Percentiles rank a stretch among this genome's conserved stretches.
These are phyloP conservation scores for Polymixis flavicincta DNA, from an alignment of 2,888 invertebrate genomes.

Conservation along the genomic window DNA sequence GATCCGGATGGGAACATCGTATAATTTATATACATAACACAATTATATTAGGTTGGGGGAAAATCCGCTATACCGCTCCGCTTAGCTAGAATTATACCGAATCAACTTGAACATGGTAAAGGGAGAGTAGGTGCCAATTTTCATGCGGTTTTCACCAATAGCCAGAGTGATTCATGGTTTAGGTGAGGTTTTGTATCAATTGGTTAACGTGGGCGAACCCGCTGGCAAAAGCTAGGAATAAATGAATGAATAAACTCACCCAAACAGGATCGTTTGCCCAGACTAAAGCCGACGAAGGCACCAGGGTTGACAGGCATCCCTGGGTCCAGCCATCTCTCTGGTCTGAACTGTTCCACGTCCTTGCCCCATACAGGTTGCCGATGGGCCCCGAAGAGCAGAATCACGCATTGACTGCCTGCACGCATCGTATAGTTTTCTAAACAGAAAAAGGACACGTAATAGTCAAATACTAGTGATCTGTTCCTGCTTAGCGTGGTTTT, in stretches of 20 bases:
- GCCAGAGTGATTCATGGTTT: too few species aligned
- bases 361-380: constrained; percentile 71
- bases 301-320: constrained; percentile 63
- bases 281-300: constrained; percentile 67
- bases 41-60: background rate
- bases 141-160: too few species aligned
- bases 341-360: constrained; percentile 68
- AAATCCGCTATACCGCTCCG: background rate
- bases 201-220: too few species aligned
- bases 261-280: constrained; percentile 70
- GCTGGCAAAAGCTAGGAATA: too few species aligned
- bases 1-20: background rate
- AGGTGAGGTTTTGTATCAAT: background rate
- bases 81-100: background rate
- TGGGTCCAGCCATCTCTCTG: constrained; percentile 73
- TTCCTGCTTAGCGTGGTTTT: too few species aligned
- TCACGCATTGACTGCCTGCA: constrained; percentile 64
- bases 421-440: constrained; percentile 69
- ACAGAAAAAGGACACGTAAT: constrained; percentile 5
- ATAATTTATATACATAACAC: too few species aligned
- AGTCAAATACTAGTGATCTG: background rate
- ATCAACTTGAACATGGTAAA: background rate
- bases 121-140: background rate
- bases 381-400: constrained; percentile 63
- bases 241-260: constrained; percentile 50